Conservation (phyloP, 2,888 invertebrate species). For the Metacarcinus magister region DNA sequence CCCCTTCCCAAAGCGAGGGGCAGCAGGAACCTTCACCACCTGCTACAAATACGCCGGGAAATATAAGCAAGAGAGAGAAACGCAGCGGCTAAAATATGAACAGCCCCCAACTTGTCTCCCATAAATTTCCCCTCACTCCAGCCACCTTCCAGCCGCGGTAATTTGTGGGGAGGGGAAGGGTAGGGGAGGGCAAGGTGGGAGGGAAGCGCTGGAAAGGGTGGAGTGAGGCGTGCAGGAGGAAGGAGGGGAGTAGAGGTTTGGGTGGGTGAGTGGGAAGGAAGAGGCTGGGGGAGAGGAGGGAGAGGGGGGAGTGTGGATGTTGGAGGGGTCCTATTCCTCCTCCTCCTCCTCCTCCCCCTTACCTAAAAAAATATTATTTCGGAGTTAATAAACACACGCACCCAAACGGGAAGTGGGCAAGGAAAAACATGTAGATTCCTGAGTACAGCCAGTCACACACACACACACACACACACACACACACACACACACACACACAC, state of each 20-base stretch:
- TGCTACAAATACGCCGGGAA: slow-evolving; percentile 21
- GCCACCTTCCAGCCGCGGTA: slow-evolving; percentile 61
- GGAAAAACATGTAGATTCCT: slow-evolving; percentile 32
- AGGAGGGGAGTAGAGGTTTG: neutral
- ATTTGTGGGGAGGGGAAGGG: slow-evolving; percentile 54
- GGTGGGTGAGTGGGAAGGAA: no score
- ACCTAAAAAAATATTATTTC: slow-evolving; percentile 43
- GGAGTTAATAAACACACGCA: slow-evolving; percentile 45
- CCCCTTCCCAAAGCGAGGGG: neutral
- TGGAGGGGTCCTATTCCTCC: no score
- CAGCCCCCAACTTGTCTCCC: slow-evolving; percentile 54
- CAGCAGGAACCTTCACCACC: neutral
- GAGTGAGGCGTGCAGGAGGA: neutral
- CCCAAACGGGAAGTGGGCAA: slow-evolving; percentile 2
- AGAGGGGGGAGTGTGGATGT: neutral
- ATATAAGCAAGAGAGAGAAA: slow-evolving; percentile 57
- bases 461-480: slow-evolving; percentile 33
- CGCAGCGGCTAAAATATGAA: slow-evolving; percentile 64
- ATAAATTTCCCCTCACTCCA: slow-evolving; percentile 68
- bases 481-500: slow-evolving; percentile 51
- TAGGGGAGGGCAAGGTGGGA: neutral
- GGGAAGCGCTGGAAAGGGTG: neutral
- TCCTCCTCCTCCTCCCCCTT: neutral
- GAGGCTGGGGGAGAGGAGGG: neutral
- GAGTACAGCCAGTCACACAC: neutral